Base-by-base conservation (phyloP, 37 sponge, comb jelly and placozoan species). In the Ephydatia muelleri region DNA sequence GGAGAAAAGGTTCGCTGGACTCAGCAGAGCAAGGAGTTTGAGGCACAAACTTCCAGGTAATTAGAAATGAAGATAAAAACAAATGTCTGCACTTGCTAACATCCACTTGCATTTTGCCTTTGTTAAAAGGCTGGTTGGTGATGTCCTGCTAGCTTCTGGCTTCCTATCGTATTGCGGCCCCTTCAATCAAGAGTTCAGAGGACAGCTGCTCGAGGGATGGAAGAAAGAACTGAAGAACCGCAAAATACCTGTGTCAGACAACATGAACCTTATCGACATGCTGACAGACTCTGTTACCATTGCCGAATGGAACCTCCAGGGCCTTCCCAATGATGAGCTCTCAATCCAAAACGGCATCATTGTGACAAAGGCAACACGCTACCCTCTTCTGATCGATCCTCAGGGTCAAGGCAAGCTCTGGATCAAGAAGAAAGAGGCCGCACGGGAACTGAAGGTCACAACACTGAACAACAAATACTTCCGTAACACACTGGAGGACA, bases 91-190 rank as follows among this genome's bases (percentile, higher is more conserved):
- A 57, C 8, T 43, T 57, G 57, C 1, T 57, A 57, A 19, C 16
- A 57, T 1, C 57, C 1, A 57, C 57, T 57, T 57, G 1, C 16
- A 13, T 57, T 57, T 16, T 57, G 19, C 16, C 16, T 57, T 11
- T 40, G 48, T 65, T 36, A 12, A 35, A 72, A 87, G 97, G 74
- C 81, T 99, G 71, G 99, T 97, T 57, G 99, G 99, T 21, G 97
- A 99, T 65, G 97, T 96, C 38, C 88, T 99, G 65, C 92, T 99
- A 38, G 92, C 91, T 29, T 98, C 99, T 39, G 99, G 92, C 37
- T 99, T 99, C 83, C 92, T 99, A 32, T 99, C 99, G 28, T 99
- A 99, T 84, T 87, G 94, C 66, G 99, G 99, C 16, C 99, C 99
- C 37, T 99, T 99, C 92, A 99, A 99, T 87, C 99, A 99, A 65